These are phyloP conservation scores for Gallinago jamesoni DNA, from an alignment of 2,113 vertebrate species.

Conservation along the genomic window DNA sequence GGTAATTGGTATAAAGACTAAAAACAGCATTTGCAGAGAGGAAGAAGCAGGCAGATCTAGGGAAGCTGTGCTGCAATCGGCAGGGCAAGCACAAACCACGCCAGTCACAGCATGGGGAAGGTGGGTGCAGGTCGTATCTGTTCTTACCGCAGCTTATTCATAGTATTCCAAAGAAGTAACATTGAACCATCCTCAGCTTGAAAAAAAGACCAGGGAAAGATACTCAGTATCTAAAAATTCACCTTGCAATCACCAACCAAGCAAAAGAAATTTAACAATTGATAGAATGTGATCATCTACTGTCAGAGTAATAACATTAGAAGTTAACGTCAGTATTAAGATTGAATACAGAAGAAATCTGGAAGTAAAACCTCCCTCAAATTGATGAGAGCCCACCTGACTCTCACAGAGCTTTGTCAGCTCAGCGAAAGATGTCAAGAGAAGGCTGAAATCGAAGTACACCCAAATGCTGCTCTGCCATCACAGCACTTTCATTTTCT, in stretches of 20 bases:
- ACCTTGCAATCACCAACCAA: background rate
- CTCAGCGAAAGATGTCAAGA: background rate
- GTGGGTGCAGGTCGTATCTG: background rate
- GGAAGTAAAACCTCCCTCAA: background rate
- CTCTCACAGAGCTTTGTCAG: background rate
- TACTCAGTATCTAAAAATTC: background rate
- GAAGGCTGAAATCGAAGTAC: background rate
- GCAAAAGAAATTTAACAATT: background rate
- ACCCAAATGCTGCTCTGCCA: background rate
- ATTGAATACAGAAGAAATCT: background rate
- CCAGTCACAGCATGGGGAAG: background rate
- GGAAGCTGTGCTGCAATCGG: background rate
- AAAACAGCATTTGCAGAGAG: background rate
- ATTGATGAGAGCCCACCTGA: background rate
- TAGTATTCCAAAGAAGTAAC: background rate
- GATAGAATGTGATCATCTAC: background rate
- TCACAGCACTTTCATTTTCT: background rate
- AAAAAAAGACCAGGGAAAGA: background rate
- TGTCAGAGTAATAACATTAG: background rate
- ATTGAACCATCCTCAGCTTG: background rate
- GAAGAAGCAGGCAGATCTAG: background rate
- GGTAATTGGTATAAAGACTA: background rate
- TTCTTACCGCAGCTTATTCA: background rate
- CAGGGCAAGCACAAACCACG: background rate
- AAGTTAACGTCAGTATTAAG: background rate